A percentile compares a stretch with the other conserved stretches of the same genome.
These are phyloP conservation scores for Callosobruchus maculatus DNA, from an alignment of 2,888 invertebrate genomes.

Conservation along the genomic window DNA sequence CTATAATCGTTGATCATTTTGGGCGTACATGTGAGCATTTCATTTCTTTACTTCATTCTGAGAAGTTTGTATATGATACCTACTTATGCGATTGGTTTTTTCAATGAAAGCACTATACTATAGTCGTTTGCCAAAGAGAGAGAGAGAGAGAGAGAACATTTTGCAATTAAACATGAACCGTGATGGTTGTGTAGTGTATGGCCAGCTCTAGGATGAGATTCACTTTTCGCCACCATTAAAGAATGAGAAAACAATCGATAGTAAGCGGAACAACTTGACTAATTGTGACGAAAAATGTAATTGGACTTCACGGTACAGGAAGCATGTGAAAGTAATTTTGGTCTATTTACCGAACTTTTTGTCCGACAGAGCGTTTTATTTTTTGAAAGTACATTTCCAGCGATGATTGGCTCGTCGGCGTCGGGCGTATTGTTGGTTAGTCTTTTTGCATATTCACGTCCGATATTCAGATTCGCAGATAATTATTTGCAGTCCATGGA, in stretches of 20 bases:
- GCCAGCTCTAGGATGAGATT: not conserved
- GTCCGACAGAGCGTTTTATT: not conserved
- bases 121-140: no score
- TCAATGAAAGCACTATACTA: no score
- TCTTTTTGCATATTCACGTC: not conserved
- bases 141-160: no score
- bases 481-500: not conserved
- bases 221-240: not conserved
- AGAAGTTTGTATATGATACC: no score
- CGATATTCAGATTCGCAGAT: not conserved
- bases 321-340: not conserved
- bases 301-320: not conserved
- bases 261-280: not conserved
- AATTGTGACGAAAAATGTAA: not conserved
- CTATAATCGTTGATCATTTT: no score
- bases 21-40: no score
- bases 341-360: not conserved
- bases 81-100: no score
- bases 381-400: not conserved
- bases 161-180: no score
- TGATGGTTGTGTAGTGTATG: not conserved
- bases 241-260: not conserved
- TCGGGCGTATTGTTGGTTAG: not conserved
- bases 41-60: no score
- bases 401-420: not conserved